A percentile compares a stretch with the other conserved stretches of the same genome.
These are phyloP conservation scores for Standfussiana lucernea DNA, from an alignment of 2,888 invertebrate species.

Conservation along the genomic window DNA sequence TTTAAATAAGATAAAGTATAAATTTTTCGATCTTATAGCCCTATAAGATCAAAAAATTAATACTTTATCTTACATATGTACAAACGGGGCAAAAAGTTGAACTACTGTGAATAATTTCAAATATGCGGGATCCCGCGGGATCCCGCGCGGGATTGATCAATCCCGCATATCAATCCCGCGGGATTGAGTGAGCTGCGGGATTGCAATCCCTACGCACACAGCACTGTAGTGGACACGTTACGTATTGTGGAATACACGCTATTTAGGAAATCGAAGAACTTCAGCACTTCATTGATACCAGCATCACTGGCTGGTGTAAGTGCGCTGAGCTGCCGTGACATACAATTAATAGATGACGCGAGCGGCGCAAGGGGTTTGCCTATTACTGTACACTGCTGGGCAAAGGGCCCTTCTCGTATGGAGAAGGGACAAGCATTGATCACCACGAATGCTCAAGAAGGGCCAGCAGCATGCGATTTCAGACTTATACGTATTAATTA, in stretches of 20 bases:
- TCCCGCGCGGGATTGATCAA: too few species aligned
- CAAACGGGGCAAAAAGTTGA: too few species aligned
- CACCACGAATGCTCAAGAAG: not conserved
- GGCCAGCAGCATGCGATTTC: not conserved
- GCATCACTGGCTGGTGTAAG: not conserved
- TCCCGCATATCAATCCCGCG: too few species aligned
- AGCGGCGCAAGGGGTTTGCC: not conserved
- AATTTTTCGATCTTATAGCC: too few species aligned
- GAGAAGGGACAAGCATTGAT: not conserved
- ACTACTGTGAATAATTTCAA: too few species aligned
- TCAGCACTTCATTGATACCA: constrained; percentile 11
- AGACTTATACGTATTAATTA: not conserved
- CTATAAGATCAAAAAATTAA: too few species aligned
- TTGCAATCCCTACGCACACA: too few species aligned
- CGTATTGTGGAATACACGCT: not conserved
- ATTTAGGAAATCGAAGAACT: constrained; percentile 26
- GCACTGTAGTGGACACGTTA: not conserved
- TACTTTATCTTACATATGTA: too few species aligned
- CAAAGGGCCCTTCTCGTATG: not conserved
- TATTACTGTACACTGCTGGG: not conserved
- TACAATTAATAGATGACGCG: not conserved
- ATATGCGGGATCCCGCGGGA: too few species aligned
- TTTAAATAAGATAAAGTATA: too few species aligned
- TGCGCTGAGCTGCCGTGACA: not conserved
- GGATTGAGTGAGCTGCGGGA: too few species aligned